Base-by-base conservation (phyloP, 2,888 invertebrate genomes). In the Agriopis aurantiaria region DNA sequence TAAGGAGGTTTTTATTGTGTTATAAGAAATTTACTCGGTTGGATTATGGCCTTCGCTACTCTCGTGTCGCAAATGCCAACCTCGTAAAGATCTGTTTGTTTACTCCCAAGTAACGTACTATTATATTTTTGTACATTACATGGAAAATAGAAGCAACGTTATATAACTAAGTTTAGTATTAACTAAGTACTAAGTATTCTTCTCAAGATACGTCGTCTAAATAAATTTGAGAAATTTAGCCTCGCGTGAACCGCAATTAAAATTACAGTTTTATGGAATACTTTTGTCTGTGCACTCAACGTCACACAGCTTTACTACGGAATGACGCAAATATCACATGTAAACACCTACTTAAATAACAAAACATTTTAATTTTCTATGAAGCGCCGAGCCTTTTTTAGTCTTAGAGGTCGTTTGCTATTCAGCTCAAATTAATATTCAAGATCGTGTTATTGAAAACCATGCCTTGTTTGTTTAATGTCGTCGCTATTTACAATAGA, bases 161-260 rank as follows among this genome's bases (percentile, higher is more conserved):
- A 5, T 5, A 33, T 33, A 33, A 33, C 33, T 3, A 33, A 33
- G 33, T 33, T 33, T 33, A n/a, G n/a, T n/a, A n/a, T n/a, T n/a
- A n/a, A n/a, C n/a, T n/a, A n/a, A n/a, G n/a, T n/a, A n/a, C 52
- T n/a, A 40, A 49, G 52, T 43, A 40, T 45, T 65, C 58, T 62
- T 56, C 57, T 45, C 62, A 62, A 46, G 48, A 46, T 57, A 41
- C 41, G 8, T 66, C 57, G 51, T 40, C 14, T 68, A 56, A 58
- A 52, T 17, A 62, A 58, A 23, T 62, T 43, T 68, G 66, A 65
- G 69, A 68, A 71, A 53, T 68, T 57, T 66, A 71, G 71, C 74
- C 72, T 77, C 69, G 76, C 75, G 77, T 80, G 76, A 76, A 72
- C 72, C 71, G 63, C 71, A 68, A 73, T 70, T 52, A 77, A 77